phyloP scores from a whole-genome alignment of 1,140 invertebrate species.

The Formica exsecta region DNA sequence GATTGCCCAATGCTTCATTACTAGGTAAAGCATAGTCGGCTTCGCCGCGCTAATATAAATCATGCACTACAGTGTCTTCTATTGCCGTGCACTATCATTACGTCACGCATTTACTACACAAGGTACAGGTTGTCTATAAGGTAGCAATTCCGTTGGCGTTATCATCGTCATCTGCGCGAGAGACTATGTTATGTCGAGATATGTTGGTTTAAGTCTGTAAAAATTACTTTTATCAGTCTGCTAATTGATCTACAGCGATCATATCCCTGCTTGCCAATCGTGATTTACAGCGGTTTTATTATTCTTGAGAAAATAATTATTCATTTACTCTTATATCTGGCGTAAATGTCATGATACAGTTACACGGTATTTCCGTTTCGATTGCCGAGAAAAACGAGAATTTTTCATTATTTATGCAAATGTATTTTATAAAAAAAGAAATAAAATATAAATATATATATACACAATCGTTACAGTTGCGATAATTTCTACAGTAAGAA shows the following conservation, averaged over 20 bases:
- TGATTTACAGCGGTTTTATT: conserved; percentile 14
- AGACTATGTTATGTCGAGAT: background rate
- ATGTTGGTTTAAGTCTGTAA: conserved; percentile 23
- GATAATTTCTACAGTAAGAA: background rate
- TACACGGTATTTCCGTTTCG: background rate
- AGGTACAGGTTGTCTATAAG: conserved; percentile 8
- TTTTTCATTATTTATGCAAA: background rate
- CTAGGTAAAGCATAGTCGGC: background rate
- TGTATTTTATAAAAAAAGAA: too few relatives aligned
- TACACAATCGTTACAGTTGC: background rate
- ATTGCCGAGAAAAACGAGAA: background rate
- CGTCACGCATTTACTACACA: background rate
- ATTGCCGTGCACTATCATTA: conserved; percentile 37
- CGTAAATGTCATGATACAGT: background rate
- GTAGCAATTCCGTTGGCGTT: conserved; percentile 7
- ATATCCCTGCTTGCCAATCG: background rate
- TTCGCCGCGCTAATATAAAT: conserved; percentile 39
- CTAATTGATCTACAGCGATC: conserved; percentile 16
- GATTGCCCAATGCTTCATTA: conserved; percentile 50
- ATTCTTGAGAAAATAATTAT: background rate
- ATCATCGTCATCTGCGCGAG: conserved; percentile 14
- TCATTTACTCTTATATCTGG: background rate
- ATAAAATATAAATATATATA: background rate
- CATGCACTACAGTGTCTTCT: conserved; percentile 37
- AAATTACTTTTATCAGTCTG: conserved; percentile 3